Base-by-base conservation (phyloP, 2,113 vertebrate species). In the Aviceda subcristata region DNA sequence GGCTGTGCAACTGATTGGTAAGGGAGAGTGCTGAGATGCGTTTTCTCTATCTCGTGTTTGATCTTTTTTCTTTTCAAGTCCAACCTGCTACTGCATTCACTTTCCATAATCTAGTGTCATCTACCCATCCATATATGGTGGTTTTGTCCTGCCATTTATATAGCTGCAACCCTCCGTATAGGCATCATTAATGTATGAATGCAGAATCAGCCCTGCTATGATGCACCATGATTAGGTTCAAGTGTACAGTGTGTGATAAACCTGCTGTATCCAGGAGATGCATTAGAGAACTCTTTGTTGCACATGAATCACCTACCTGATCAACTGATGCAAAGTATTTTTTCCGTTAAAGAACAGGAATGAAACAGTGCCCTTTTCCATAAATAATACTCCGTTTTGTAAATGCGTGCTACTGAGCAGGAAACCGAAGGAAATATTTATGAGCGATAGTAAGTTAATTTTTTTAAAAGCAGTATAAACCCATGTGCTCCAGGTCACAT, bases 31-130 rank as follows among this genome's bases (percentile, higher is more conserved):
- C 86, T 87, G 91, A 91, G 88, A 39, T 82, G 83, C 48, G 14
- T 95, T 96, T 95, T 93, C 71, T 83, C 56, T 56, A 7, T 22
- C 68, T 92, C 6, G 5, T 68, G 30, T 94, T 96, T 89, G 76
- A 95, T 92, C 76, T 93, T 77, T 67, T 85, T 46, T 51, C 79
- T 83, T 89, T 91, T 80, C 86, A 69, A 95, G 88, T 86, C 82
- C 68, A 80, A 51, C 64, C 76, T 75, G 76, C 75, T 83, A 0
- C 59, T 32, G 48, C 86, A 45, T 78, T 81, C 69, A 30, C 64
- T 79, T 87, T n/a, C 9, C 24, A 11, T 23, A 77, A 68, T 53
- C 53, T 66, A 26, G 8, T 12, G 23, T 45, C 6, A 3, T 17
- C 41, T n/a, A 38, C 21, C 68, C 43, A 18, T 68, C 81, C 89